A percentile compares a stretch with the other conserved stretches of the same genome.
Conservation (phyloP, 2,888 invertebrate species). For the Xestia rhomboidea region DNA sequence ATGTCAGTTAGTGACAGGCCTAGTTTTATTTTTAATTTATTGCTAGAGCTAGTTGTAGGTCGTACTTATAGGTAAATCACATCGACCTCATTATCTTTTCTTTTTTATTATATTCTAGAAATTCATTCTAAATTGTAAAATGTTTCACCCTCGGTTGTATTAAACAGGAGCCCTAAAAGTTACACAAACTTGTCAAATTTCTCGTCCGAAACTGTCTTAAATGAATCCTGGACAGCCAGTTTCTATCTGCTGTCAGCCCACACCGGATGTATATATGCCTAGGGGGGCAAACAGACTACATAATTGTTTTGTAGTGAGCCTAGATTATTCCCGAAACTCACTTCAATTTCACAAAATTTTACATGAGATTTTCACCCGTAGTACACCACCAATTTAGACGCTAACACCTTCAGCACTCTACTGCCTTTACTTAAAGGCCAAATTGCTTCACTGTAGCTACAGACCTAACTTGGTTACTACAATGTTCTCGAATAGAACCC, state of each 20-base stretch:
- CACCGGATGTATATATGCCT: neutral
- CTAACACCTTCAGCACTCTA: slow-evolving; percentile 10
- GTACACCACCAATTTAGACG: slow-evolving; percentile 40
- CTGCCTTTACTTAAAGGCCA: slow-evolving; percentile 27
- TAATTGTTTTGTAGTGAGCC: neutral
- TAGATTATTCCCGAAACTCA: neutral
- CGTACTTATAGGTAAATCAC: too few species aligned
- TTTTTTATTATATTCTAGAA: too few species aligned
- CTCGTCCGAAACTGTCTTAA: neutral
- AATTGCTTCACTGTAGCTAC: slow-evolving; percentile 32
- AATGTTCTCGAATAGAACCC: slow-evolving; percentile 53
- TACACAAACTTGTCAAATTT: neutral
- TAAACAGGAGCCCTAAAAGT: too few species aligned
- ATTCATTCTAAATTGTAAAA: too few species aligned
- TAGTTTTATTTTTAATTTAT: too few species aligned
- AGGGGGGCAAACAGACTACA: too few species aligned
- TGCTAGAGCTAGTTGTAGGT: too few species aligned
- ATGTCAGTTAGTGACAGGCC: too few species aligned
- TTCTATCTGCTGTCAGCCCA: neutral
- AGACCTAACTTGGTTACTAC: slow-evolving; percentile 35
- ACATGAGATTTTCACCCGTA: slow-evolving; percentile 20
- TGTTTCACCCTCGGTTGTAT: too few species aligned
- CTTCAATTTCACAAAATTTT: neutral
- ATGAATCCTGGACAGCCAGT: neutral
- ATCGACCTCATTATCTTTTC: too few species aligned